Evolutionary conservation across 2,797 vertebrate species (phyloP).

Genomic region (Antennarius maculatus): DNA sequence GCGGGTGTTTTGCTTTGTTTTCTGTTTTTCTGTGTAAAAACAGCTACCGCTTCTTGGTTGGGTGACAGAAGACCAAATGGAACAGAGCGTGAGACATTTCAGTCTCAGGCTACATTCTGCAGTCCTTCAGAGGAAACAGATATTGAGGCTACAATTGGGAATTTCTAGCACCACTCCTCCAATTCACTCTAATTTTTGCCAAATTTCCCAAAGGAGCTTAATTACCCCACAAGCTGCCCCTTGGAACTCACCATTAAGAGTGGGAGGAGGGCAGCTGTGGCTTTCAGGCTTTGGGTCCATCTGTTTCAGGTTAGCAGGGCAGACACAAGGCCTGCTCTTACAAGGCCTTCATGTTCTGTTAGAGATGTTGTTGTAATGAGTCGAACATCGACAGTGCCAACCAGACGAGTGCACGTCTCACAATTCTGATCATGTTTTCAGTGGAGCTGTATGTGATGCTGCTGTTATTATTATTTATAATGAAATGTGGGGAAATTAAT

Average conservation of each 20-base stretch:
- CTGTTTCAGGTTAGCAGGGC: constrained; percentile 61
- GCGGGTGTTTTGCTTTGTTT: too few species aligned
- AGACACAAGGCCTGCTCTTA: constrained; percentile 7
- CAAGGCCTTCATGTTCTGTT: background rate
- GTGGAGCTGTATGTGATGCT: too few species aligned
- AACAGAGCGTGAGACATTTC: constrained; percentile 27
- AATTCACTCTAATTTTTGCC: constrained; percentile 63
- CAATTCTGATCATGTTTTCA: background rate
- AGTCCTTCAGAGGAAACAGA: constrained; percentile 65
- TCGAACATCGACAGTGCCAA: background rate
- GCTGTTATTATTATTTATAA: background rate
- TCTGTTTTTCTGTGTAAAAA: too few species aligned
- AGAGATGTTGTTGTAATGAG: background rate
- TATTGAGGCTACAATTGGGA: constrained; percentile 56
- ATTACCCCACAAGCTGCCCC: constrained; percentile 50
- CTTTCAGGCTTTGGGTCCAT: constrained; percentile 51
- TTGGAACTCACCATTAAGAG: constrained; percentile 45
- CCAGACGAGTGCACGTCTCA: background rate
- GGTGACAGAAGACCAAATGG: constrained; percentile 9
- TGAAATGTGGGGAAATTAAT: background rate
- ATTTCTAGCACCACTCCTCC: constrained; percentile 59
- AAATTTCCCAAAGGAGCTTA: constrained; percentile 66
- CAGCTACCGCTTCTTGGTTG: background rate
- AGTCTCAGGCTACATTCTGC: constrained; percentile 48
- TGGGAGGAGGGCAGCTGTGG: constrained; percentile 57